These are phyloP conservation scores for Lytechinus pictus DNA, from an alignment of 35 echinoderm and acorn worm genomes.

Conservation along the genomic window DNA sequence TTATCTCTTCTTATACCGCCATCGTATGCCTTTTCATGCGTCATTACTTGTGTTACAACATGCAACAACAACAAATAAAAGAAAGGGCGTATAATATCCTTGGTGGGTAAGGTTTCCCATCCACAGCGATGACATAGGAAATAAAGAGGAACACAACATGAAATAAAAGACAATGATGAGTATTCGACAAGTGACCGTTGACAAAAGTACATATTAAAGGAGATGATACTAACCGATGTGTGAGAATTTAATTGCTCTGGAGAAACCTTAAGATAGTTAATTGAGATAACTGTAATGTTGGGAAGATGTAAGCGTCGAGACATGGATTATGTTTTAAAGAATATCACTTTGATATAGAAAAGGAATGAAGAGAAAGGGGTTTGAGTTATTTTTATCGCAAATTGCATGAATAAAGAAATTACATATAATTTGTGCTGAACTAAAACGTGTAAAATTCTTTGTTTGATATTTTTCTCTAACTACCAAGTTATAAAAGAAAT, in stretches of 20 bases:
- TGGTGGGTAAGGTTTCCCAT: not conserved
- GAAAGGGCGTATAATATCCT: not conserved
- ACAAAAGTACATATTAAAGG: not conserved
- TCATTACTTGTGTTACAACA: not conserved
- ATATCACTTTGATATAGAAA: not conserved
- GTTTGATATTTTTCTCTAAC: too few relatives aligned
- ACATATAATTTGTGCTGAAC: not conserved
- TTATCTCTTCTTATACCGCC: not conserved
- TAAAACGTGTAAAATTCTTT: too few relatives aligned
- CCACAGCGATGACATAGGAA: not conserved
- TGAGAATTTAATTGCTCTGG: not conserved
- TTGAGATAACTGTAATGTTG: not conserved
- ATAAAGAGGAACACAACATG: not conserved
- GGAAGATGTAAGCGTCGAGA: not conserved
- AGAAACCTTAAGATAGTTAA: not conserved
- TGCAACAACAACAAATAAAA: not conserved
- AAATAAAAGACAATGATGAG: not conserved
- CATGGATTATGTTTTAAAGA: not conserved
- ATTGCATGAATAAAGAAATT: not conserved
- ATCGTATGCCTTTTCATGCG: not conserved
- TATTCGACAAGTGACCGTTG: not conserved
- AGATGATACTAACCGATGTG: not conserved
- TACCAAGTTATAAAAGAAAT: not conserved
- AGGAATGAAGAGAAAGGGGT: not conserved
- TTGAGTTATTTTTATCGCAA: not conserved